phyloP scores from a whole-genome alignment of 2,888 invertebrate genomes.

The Chymomyza amoena region DNA sequence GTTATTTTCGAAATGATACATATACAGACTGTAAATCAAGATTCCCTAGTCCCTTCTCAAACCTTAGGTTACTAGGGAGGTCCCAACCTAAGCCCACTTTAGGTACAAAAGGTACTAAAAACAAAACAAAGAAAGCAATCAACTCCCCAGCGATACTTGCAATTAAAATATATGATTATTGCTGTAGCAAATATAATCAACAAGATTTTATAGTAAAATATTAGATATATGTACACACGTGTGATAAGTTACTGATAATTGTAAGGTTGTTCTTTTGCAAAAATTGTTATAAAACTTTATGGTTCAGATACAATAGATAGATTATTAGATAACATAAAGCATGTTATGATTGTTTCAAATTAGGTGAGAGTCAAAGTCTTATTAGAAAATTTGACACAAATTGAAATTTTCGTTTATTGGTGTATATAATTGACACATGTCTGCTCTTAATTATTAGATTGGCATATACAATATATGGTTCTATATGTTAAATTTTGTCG shows the following conservation, averaged over 20 bases:
- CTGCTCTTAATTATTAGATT: not conserved
- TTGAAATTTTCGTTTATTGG: not conserved
- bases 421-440: not conserved
- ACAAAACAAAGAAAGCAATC: not conserved
- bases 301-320: conserved; percentile 14
- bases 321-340: not conserved
- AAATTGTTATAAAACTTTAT: not conserved
- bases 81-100: no score
- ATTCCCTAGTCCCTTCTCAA: no score
- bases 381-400: not conserved
- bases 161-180: not conserved
- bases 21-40: no score
- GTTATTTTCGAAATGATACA: no score
- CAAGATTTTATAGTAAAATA: not conserved
- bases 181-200: not conserved
- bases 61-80: no score
- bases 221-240: not conserved
- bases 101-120: no score
- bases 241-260: no score
- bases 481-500: not conserved
- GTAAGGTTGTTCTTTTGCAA: not conserved
- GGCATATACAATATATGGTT: not conserved
- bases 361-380: not conserved
- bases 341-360: not conserved
- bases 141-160: not conserved